Percentiles rank a stretch among this genome's conserved stretches.
Evolutionary conservation across 2,888 invertebrate genomes (phyloP).

Genomic region (Lymantria dispar): DNA sequence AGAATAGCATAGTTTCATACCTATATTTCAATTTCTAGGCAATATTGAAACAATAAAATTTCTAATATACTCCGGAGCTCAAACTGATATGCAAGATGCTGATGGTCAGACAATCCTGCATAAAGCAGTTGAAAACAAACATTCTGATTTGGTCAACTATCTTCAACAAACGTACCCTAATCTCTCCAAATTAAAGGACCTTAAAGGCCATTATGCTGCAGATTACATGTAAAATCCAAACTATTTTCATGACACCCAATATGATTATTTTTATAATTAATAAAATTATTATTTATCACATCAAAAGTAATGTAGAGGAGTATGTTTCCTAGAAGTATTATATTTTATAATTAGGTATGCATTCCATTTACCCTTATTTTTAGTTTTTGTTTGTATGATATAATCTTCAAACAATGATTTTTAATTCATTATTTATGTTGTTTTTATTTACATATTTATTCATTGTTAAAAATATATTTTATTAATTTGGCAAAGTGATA

Average conservation of each 20-base stretch:
- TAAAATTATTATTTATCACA: too few species aligned
- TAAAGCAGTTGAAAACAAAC: slow-evolving; percentile 85
- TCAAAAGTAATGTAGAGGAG: too few species aligned
- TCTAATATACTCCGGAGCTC: slow-evolving; percentile 85
- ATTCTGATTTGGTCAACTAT: slow-evolving; percentile 64
- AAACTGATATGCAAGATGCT: slow-evolving; percentile 84
- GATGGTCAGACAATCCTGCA: slow-evolving; percentile 93
- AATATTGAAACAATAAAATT: slow-evolving; percentile 85
- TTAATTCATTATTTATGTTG: too few species aligned
- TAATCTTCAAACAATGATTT: too few species aligned
- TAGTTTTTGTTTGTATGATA: too few species aligned
- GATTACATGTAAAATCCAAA: slow-evolving; percentile 8
- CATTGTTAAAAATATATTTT: too few species aligned
- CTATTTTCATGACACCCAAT: background rate
- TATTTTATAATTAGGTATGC: too few species aligned
- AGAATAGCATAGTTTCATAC: too few species aligned
- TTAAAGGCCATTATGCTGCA: slow-evolving; percentile 63
- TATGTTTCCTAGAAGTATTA: too few species aligned
- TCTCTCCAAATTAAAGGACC: slow-evolving; percentile 55
- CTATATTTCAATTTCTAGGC: slow-evolving; percentile 64
- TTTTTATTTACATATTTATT: too few species aligned
- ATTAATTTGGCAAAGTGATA: too few species aligned
- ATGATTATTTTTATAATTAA: background rate
- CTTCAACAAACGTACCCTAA: slow-evolving; percentile 63
- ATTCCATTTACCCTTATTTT: too few species aligned